Evolutionary conservation across 2,888 invertebrate genomes (phyloP).

Genomic region (Dermolepida albohirtum): DNA sequence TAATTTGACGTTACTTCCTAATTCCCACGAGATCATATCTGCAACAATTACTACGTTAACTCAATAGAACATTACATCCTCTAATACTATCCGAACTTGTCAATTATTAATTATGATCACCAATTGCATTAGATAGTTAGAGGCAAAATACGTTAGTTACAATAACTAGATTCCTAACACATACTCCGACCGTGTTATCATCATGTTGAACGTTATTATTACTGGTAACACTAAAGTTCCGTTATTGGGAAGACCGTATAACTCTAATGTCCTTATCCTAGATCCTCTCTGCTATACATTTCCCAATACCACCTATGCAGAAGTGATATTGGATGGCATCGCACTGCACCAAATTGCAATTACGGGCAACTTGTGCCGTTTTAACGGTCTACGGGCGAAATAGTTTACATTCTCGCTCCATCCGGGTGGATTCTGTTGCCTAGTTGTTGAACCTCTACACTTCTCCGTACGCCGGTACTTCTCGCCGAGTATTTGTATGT

Average conservation of each 20-base stretch:
- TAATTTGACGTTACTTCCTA: too few relatives aligned
- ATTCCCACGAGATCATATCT: too few relatives aligned
- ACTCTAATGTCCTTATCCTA: too few relatives aligned
- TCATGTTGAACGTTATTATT: constrained; percentile 22
- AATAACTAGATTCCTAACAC: constrained; percentile 20
- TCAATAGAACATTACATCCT: too few relatives aligned
- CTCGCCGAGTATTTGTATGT: neutral
- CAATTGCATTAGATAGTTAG: too few relatives aligned
- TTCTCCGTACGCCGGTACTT: neutral
- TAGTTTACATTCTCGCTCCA: neutral
- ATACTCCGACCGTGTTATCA: constrained; percentile 21
- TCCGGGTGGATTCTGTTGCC: constrained; percentile 1
- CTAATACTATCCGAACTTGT: too few relatives aligned
- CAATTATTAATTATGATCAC: too few relatives aligned
- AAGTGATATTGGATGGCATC: constrained; percentile 11
- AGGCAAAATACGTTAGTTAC: too few relatives aligned
- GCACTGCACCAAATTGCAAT: constrained; percentile 29
- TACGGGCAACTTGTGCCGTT: constrained; percentile 27
- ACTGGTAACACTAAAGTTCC: too few relatives aligned
- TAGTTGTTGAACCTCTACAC: constrained; percentile 2
- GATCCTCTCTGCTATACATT: too few relatives aligned
- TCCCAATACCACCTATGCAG: constrained; percentile 5
- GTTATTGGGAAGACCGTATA: too few relatives aligned
- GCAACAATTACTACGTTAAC: too few relatives aligned
- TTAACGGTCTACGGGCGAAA: constrained; percentile 8